Evolutionary conservation across 2,113 vertebrate species (phyloP).

Genomic region (Limanda limanda): DNA sequence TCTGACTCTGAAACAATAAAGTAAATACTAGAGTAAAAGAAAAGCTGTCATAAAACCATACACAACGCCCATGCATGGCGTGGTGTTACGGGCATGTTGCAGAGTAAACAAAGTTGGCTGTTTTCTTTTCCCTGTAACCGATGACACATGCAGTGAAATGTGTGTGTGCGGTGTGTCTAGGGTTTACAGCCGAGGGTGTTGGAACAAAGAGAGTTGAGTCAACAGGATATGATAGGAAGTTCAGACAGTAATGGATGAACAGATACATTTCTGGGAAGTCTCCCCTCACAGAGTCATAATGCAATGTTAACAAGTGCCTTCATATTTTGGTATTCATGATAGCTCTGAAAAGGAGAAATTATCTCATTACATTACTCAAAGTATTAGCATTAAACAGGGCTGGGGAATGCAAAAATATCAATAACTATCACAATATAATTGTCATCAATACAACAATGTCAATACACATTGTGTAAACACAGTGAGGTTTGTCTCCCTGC

Average conservation of each 20-base stretch:
- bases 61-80: slow-evolving; percentile 37
- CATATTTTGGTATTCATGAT: background rate
- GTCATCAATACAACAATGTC: no score
- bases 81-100: slow-evolving; percentile 53
- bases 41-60: slow-evolving; percentile 23
- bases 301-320: background rate
- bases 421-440: no score
- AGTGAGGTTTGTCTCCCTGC: no score
- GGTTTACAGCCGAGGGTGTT: slow-evolving; percentile 87
- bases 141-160: slow-evolving; percentile 71
- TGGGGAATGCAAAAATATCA: no score
- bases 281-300: slow-evolving; percentile 75
- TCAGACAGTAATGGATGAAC: slow-evolving; percentile 88
- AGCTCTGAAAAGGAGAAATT: background rate
- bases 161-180: slow-evolving; percentile 84
- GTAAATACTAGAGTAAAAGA: slow-evolving; percentile 8
- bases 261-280: slow-evolving; percentile 89
- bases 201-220: slow-evolving; percentile 94
- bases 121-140: slow-evolving; percentile 64
- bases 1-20: background rate
- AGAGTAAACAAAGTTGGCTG: slow-evolving; percentile 67
- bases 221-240: slow-evolving; percentile 95
- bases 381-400: no score
- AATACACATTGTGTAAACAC: no score
- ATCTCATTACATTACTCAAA: no score